Percentiles rank a stretch among this genome's conserved stretches.
These are phyloP conservation scores for Dasypogon diadema DNA, from an alignment of 2,888 invertebrate species.

Conservation along the genomic window DNA sequence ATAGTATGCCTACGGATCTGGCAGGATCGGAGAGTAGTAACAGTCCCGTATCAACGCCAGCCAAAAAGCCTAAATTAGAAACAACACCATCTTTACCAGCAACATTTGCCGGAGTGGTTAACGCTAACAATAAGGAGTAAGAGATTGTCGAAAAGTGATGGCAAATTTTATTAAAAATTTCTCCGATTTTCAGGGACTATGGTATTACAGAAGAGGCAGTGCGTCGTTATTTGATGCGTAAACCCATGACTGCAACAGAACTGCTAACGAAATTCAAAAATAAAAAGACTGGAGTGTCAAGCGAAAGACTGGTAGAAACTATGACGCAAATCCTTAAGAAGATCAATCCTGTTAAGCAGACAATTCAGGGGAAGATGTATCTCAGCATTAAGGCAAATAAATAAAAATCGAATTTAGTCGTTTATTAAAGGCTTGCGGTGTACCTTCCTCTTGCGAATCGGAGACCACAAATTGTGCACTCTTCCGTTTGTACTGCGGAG, in stretches of 20 bases:
- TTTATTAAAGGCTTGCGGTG: not conserved
- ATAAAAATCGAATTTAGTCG: conserved; percentile 52
- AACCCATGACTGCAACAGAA: conserved; percentile 98
- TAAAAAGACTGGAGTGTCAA: conserved; percentile 90
- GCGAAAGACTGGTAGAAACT: conserved; percentile 90
- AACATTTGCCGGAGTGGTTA: conserved; percentile 66
- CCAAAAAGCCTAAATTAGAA: conserved; percentile 65
- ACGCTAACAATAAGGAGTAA: conserved; percentile 65
- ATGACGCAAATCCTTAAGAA: conserved; percentile 96
- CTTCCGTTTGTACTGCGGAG: too few relatives aligned
- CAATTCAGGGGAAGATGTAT: conserved; percentile 94
- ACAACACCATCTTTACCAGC: conserved; percentile 64
- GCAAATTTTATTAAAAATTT: not conserved
- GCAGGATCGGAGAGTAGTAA: conserved; percentile 67
- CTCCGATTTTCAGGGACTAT: conserved; percentile 77
- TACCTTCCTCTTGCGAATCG: too few relatives aligned
- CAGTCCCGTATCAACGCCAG: conserved; percentile 66
- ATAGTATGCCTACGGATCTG: conserved; percentile 66
- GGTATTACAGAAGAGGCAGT: conserved; percentile 96
- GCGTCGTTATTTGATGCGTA: conserved; percentile 91
- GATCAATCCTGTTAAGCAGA: conserved; percentile 93
- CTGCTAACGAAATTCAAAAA: conserved; percentile 94
- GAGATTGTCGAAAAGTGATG: not conserved
- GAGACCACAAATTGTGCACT: too few relatives aligned
- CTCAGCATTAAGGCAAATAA: conserved; percentile 80